A percentile compares a stretch with the other conserved stretches of the same genome.
phyloP scores from a whole-genome alignment of 2,888 invertebrate genomes.

The Eustalomyia histrio region DNA sequence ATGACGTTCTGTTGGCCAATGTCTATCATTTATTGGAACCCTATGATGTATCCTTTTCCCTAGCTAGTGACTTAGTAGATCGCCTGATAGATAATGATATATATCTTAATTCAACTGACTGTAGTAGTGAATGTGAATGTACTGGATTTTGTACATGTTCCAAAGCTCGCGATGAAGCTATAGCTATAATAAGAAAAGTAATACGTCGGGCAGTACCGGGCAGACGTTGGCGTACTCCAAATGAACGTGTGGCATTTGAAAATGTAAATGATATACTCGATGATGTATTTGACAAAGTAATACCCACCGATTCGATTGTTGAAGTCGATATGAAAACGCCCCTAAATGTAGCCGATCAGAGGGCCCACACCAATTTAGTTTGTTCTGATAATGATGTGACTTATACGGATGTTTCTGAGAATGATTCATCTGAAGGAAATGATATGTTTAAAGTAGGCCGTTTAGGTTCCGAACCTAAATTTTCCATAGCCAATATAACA shows the following conservation, averaged over 20 bases:
- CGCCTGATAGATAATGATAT: conserved; percentile 73
- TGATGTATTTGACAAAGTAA: conserved; percentile 67
- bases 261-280: conserved; percentile 70
- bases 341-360: background rate
- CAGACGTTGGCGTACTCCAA: conserved; percentile 71
- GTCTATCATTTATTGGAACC: conserved; percentile 79
- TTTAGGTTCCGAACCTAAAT: background rate
- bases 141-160: conserved; percentile 32
- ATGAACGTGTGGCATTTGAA: conserved; percentile 70
- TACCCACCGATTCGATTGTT: background rate
- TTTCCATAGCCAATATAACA: background rate
- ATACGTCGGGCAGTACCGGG: conserved; percentile 73
- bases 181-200: conserved; percentile 72
- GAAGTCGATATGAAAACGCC: conserved; percentile 24
- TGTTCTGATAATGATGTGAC: background rate
- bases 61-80: conserved; percentile 71
- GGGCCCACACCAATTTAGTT: conserved; percentile 32
- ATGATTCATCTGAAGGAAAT: background rate
- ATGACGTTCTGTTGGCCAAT: conserved; percentile 78
- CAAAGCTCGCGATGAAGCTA: conserved; percentile 67
- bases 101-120: conserved; percentile 69
- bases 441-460: background rate
- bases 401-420: background rate
- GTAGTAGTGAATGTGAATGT: conserved; percentile 65
- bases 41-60: conserved; percentile 68